phyloP scores from a whole-genome alignment of 1,140 invertebrate species.

The Penaeus japonicus region DNA sequence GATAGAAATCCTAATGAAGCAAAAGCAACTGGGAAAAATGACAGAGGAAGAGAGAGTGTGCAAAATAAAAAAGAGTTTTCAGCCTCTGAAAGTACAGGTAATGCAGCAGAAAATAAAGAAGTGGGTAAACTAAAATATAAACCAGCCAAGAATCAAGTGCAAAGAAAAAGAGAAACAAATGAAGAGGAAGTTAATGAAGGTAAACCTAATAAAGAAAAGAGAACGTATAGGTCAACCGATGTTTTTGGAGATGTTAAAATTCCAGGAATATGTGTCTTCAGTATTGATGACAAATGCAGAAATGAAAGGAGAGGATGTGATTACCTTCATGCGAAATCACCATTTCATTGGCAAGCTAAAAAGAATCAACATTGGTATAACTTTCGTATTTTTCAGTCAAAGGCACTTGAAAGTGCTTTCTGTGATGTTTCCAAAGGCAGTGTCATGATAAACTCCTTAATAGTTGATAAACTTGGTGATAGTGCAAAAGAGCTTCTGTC shows the following conservation, averaged over 20 bases:
- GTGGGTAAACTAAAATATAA: not conserved
- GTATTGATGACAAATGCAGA: constrained; percentile 23
- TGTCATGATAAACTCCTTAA: not conserved
- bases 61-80: no score
- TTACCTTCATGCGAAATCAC: constrained; percentile 38
- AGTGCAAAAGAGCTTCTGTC: not conserved
- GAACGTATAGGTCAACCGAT: constrained; percentile 13
- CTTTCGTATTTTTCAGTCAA: constrained; percentile 39
- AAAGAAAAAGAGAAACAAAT: not conserved
- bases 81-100: no score
- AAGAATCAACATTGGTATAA: constrained; percentile 36
- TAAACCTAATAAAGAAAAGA: not conserved
- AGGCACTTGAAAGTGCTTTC: constrained; percentile 36
- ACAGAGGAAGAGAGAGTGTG: no score
- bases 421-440: not conserved
- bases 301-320: constrained; percentile 36
- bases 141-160: not conserved
- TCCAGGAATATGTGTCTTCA: constrained; percentile 33
- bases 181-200: not conserved
- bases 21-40: no score
- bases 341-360: constrained; percentile 40
- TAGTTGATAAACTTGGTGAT: not conserved
- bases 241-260: constrained; percentile 31
- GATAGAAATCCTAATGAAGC: not conserved
- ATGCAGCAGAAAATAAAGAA: not conserved